phyloP scores from a whole-genome alignment of 2,888 invertebrate species.

The Oegoconia quadripuncta region DNA sequence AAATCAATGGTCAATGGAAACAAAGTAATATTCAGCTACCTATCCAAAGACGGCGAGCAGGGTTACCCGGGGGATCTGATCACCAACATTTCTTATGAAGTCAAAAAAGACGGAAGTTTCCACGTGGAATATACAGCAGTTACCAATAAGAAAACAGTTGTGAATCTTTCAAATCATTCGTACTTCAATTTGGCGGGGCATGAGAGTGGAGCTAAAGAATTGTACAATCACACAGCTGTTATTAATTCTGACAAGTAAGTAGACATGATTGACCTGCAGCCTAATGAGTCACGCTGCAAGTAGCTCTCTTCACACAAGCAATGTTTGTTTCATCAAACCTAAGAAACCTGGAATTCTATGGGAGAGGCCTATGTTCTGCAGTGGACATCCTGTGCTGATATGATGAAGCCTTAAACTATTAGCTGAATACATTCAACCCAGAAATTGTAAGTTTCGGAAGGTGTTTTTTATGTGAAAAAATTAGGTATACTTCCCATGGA shows the following conservation, averaged over 20 bases:
- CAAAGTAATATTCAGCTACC: slow-evolving; percentile 84
- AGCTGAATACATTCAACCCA: no score
- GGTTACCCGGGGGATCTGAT: slow-evolving; percentile 92
- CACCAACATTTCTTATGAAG: slow-evolving; percentile 83
- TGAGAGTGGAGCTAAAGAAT: slow-evolving; percentile 73
- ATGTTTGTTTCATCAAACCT: no score
- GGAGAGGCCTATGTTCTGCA: no score
- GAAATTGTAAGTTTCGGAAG: no score
- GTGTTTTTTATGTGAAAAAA: no score
- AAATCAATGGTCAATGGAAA: slow-evolving; percentile 75
- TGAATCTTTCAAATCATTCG: slow-evolving; percentile 91
- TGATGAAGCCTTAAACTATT: no score
- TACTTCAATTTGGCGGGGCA: slow-evolving; percentile 93
- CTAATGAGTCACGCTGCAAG: no score
- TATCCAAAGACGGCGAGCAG: slow-evolving; percentile 90
- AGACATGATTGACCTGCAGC: not conserved
- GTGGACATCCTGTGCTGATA: no score
- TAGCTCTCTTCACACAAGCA: no score
- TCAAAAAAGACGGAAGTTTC: slow-evolving; percentile 85
- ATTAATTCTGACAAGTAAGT: slow-evolving; percentile 83
- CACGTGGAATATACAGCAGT: slow-evolving; percentile 82
- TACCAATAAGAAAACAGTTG: slow-evolving; percentile 79
- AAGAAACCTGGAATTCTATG: no score
- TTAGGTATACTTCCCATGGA: no score
- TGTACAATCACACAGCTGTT: slow-evolving; percentile 80